These are phyloP conservation scores for Halcyon badia DNA, from an alignment of 2,797 vertebrate species.

Conservation along the genomic window DNA sequence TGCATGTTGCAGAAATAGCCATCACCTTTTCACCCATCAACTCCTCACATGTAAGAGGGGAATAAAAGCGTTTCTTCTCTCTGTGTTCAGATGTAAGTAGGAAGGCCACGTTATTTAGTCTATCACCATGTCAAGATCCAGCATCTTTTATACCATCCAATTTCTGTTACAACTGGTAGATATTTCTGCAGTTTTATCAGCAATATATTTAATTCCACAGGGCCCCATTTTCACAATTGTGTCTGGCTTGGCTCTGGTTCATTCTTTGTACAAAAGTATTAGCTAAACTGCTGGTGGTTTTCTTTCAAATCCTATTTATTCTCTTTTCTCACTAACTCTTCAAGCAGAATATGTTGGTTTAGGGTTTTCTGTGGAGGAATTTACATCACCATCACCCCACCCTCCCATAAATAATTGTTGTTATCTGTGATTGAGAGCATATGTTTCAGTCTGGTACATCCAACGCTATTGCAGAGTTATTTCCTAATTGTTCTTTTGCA, in stretches of 20 bases:
- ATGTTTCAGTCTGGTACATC: conserved; percentile 20
- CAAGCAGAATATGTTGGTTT: not conserved
- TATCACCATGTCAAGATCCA: not conserved
- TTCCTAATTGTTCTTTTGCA: conserved; percentile 51
- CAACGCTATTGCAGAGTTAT: not conserved
- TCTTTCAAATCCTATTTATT: conserved; percentile 39
- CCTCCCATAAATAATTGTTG: conserved; percentile 31
- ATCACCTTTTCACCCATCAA: not conserved
- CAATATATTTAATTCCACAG: not conserved
- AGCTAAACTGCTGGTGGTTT: conserved; percentile 25
- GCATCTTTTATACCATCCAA: not conserved
- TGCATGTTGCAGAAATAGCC: not conserved
- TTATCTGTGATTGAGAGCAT: conserved; percentile 53
- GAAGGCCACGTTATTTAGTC: not conserved
- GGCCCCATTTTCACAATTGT: not conserved
- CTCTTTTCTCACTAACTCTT: not conserved
- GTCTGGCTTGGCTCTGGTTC: conserved; percentile 16
- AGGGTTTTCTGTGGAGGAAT: not conserved
- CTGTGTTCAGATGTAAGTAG: not conserved
- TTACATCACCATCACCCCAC: conserved; percentile 36
- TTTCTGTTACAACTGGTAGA: not conserved
- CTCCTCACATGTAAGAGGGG: not conserved
- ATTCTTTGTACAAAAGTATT: conserved; percentile 37
- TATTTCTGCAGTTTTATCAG: conserved; percentile 7
- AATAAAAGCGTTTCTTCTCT: not conserved